Conservation (phyloP, 2,113 vertebrate species). For the Thalassarche chlororhynchos region DNA sequence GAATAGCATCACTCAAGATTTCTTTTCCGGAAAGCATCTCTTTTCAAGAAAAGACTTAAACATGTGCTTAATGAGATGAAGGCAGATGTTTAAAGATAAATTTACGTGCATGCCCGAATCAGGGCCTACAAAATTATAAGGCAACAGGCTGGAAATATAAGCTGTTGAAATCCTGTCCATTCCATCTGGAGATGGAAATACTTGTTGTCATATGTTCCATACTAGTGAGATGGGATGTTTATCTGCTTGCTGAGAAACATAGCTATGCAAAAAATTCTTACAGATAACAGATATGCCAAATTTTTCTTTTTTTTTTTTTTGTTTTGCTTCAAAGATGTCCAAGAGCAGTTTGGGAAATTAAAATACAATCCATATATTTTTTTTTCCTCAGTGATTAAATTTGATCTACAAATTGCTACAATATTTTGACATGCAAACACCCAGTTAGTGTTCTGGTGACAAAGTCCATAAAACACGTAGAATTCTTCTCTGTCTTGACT, state of each 20-base stretch:
- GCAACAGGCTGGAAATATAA: background rate
- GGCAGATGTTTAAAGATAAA: constrained; percentile 24
- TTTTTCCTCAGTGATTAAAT: background rate
- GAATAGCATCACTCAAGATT: background rate
- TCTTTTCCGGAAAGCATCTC: background rate
- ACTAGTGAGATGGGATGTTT: background rate
- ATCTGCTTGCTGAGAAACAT: background rate
- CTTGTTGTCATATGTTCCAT: background rate
- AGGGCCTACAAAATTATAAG: background rate
- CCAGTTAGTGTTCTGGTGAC: background rate
- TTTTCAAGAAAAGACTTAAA: background rate
- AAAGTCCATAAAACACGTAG: background rate
- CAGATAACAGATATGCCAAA: background rate
- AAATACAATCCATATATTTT: background rate
- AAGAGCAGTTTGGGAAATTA: background rate
- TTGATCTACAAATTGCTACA: background rate
- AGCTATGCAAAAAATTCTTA: background rate
- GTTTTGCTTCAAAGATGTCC: background rate
- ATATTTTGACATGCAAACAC: background rate
- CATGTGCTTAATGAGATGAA: constrained; percentile 20
- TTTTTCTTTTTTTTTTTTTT: background rate
- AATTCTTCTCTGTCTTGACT: background rate
- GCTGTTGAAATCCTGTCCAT: background rate
- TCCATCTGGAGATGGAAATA: background rate
- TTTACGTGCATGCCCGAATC: background rate